Evolutionary conservation across 2,797 vertebrate genomes (phyloP).

Genomic region (Novumbra hubbsi): DNA sequence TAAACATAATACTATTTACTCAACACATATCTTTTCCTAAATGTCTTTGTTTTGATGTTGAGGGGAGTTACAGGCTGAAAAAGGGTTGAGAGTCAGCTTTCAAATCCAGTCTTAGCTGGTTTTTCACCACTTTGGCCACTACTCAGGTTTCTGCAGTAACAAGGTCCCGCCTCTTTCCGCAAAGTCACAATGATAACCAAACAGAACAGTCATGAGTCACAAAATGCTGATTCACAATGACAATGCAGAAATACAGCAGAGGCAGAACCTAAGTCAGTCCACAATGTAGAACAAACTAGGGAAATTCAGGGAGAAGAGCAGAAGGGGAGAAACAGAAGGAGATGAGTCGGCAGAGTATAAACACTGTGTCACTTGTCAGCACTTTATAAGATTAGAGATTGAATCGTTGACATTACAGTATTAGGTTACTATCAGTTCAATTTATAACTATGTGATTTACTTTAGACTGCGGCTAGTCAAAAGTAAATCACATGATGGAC

Average conservation of each 20-base stretch:
- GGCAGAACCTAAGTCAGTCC: not conserved
- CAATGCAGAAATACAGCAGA: slow-evolving; percentile 35
- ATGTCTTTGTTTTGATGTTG: too few species aligned
- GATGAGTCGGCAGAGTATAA: not conserved
- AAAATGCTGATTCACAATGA: slow-evolving; percentile 57
- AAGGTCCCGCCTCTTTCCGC: not conserved
- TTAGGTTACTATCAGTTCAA: not conserved
- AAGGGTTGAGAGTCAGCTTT: too few species aligned
- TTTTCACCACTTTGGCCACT: not conserved
- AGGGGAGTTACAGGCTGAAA: too few species aligned
- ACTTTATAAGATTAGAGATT: not conserved
- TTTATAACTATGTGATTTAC: not conserved
- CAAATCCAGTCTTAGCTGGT: slow-evolving; percentile 31
- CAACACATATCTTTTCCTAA: too few species aligned
- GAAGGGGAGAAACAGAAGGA: not conserved
- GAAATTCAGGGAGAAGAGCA: not conserved
- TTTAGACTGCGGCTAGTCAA: not conserved
- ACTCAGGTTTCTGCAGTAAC: slow-evolving; percentile 2
- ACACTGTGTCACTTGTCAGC: not conserved
- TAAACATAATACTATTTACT: too few species aligned
- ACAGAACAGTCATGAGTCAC: not conserved
- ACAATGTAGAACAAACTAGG: not conserved
- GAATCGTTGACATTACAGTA: not conserved
- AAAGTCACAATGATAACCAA: not conserved
- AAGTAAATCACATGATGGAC: not conserved